phyloP scores from a whole-genome alignment of 2,113 vertebrate species.

The Perognathus longimembris region DNA sequence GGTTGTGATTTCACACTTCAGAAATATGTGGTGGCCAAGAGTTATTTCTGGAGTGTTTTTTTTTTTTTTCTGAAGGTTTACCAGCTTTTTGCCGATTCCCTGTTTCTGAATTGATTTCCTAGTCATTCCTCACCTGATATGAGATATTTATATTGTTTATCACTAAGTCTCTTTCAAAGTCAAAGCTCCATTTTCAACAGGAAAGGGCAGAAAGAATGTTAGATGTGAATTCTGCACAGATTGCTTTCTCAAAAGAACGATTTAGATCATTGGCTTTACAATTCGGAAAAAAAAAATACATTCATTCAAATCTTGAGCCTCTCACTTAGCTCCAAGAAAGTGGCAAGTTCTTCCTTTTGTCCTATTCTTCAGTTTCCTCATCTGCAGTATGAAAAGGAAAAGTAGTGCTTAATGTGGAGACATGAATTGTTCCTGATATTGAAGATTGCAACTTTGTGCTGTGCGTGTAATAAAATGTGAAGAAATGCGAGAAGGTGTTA shows the following conservation, averaged over 20 bases:
- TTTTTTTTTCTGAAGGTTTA: conserved; percentile 63
- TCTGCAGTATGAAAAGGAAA: background rate
- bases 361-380: background rate
- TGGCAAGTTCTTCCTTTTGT: background rate
- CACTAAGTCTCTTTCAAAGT: conserved; percentile 21
- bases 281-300: background rate
- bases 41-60: conserved; percentile 65
- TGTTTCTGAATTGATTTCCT: conserved; percentile 35
- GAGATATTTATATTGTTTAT: conserved; percentile 44
- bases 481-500: background rate
- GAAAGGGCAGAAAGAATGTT: background rate
- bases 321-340: background rate
- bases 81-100: conserved; percentile 61
- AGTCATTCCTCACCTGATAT: conserved; percentile 49
- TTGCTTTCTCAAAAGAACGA: background rate
- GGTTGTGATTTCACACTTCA: conserved; percentile 70
- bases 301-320: background rate
- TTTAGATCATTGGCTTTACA: background rate
- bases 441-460: background rate
- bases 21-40: conserved; percentile 72
- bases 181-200: background rate
- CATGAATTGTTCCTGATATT: background rate
- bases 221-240: background rate
- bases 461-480: background rate
- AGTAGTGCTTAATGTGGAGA: background rate